Percentiles rank a stretch among this genome's conserved stretches.
These are phyloP conservation scores for Lagorchestes hirsutus DNA, from an alignment of 2,797 vertebrate genomes.

Conservation along the genomic window DNA sequence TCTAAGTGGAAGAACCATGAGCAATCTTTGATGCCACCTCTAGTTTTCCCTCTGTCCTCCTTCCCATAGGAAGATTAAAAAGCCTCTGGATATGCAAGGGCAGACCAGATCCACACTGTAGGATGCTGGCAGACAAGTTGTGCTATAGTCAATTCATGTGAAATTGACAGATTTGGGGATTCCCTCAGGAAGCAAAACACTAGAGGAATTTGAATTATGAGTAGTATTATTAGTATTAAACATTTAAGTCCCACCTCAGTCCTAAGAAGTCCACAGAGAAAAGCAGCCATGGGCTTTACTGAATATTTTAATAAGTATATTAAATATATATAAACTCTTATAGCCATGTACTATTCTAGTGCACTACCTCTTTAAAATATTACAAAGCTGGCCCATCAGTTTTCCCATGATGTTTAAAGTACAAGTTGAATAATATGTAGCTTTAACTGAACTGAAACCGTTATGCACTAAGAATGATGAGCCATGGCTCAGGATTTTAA, in stretches of 20 bases:
- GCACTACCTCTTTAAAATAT: constrained; percentile 76
- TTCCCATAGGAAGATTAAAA: neutral
- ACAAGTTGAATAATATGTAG: constrained; percentile 76
- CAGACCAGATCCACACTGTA: neutral
- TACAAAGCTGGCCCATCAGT: constrained; percentile 75
- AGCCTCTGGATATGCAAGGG: neutral
- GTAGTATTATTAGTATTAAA: constrained; percentile 79
- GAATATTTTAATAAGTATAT: constrained; percentile 79
- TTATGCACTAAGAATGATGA: constrained; percentile 76
- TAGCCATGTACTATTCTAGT: constrained; percentile 75
- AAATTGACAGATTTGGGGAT: constrained; percentile 19
- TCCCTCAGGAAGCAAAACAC: constrained; percentile 59
- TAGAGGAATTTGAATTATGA: constrained; percentile 70
- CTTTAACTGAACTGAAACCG: constrained; percentile 77
- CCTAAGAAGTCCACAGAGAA: constrained; percentile 74
- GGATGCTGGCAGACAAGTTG: neutral
- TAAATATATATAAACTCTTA: constrained; percentile 81
- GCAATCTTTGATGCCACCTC: neutral
- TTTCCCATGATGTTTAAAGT: constrained; percentile 77
- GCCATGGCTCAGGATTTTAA: constrained; percentile 57
- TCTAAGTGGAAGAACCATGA: neutral
- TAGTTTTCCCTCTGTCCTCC: neutral
- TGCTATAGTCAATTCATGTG: constrained; percentile 22
- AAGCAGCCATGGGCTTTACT: constrained; percentile 73
- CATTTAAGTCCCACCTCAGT: constrained; percentile 77